Base-by-base conservation (phyloP, 2,113 vertebrate species). In the Cynocephalus volans region DNA sequence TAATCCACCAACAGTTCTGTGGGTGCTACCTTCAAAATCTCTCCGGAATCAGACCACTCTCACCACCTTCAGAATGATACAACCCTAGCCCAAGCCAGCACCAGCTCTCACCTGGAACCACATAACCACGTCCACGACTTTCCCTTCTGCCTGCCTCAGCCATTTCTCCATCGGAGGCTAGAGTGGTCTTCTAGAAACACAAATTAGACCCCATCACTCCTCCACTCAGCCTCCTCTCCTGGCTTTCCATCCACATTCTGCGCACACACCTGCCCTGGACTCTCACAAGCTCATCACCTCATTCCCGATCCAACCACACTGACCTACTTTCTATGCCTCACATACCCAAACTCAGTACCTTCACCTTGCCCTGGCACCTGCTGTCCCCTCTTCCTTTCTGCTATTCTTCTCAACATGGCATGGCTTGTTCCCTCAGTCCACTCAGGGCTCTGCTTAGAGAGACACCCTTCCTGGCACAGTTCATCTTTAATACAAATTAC, bases 351-450 rank as follows among this genome's bases (percentile, higher is more conserved):
- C 28, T 23, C 12, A 2, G 1, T 0, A 14, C 5, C 41, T 36
- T 10, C 11, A 1, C 36, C 54, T 24, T 0, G 6, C 19, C n/a
- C 17, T 17, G 13, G 28, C 9, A 0, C 11, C 7, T 10, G 11
- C 19, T 1, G 0, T 1, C 4, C 48, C 36, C 10, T 24, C 31
- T 14, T 19, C 12, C 8, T 84, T 70, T 12, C 1, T 0, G 10
- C 5, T 1, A 0, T 21, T 69, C n/a, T 7, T 58, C 19, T 52
- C n/a, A 17, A 1, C 6, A 3, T 5, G 26, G 12, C 8, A 3
- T 9, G 4, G 8, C 4, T 2, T 8, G 12, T 23, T 41, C 13
- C 41, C 26, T 77, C 41, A 9, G 8, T 6, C 6, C 17, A 10
- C 15, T 24, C 11, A 64, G 28, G 26, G 12, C 19, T 56, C 83